Evolutionary conservation across 2,113 vertebrate species (phyloP).

Genomic region (Tyto alba): DNA sequence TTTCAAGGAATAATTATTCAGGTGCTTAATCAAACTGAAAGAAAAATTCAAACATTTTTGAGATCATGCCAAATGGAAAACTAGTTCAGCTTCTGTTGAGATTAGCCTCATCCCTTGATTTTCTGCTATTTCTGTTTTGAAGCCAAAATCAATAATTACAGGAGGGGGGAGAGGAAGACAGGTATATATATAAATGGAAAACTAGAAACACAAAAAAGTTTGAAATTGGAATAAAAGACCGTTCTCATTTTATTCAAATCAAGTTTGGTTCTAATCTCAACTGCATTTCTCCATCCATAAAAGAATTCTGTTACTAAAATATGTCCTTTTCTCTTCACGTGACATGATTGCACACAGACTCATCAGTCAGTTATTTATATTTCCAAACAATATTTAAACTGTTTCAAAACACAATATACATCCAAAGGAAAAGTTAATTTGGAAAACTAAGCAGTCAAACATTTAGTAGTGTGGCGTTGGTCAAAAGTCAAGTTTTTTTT

Average conservation of each 20-base stretch:
- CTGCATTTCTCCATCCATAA: not conserved
- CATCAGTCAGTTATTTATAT: slow-evolving; percentile 20
- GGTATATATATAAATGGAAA: not conserved
- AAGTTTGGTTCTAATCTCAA: not conserved
- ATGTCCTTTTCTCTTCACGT: not conserved
- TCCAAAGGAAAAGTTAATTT: not conserved
- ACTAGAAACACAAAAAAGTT: not conserved
- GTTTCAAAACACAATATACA: not conserved
- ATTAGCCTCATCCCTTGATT: not conserved
- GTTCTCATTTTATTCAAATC: not conserved
- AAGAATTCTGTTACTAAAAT: not conserved
- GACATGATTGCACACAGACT: not conserved
- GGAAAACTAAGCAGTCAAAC: not conserved
- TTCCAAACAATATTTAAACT: slow-evolving; percentile 9
- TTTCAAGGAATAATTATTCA: not conserved
- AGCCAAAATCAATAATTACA: not conserved
- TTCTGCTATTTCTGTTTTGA: not conserved
- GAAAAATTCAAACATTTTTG: not conserved
- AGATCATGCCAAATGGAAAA: not conserved
- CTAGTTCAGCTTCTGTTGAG: not conserved
- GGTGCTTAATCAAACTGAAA: not conserved
- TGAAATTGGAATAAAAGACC: not conserved
- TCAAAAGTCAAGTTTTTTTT: not conserved
- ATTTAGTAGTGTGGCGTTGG: not conserved
- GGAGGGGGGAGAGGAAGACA: rapidly evolving